These are phyloP conservation scores for Pholis gunnellus DNA, from an alignment of 2,113 vertebrate genomes.

Conservation along the genomic window DNA sequence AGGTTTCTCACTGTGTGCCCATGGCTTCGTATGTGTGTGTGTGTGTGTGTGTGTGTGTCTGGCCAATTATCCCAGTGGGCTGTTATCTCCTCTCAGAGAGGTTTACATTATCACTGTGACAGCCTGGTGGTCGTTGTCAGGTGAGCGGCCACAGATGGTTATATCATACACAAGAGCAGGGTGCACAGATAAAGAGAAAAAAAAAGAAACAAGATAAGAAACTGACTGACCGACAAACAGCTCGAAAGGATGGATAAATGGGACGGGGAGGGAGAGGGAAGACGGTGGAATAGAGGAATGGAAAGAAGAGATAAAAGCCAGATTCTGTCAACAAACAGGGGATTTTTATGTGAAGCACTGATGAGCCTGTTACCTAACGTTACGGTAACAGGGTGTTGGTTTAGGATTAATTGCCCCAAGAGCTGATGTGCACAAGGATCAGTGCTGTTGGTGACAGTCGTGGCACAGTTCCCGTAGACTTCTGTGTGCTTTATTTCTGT, in stretches of 20 bases:
- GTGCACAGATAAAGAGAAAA: not conserved
- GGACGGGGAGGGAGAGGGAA: slow-evolving; percentile 1
- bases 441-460: slow-evolving; percentile 8
- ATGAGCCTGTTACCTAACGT: slow-evolving; percentile 59
- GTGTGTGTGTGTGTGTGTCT: slow-evolving; percentile 45
- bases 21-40: slow-evolving; percentile 34
- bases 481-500: not conserved
- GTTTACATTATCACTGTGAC: slow-evolving; percentile 70
- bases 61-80: slow-evolving; percentile 59
- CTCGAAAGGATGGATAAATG: slow-evolving; percentile 27
- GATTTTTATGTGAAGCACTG: slow-evolving; percentile 52
- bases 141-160: slow-evolving; percentile 49
- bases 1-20: slow-evolving; percentile 47
- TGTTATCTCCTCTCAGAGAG: slow-evolving; percentile 66
- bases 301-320: slow-evolving; percentile 64
- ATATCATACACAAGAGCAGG: slow-evolving; percentile 34
- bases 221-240: slow-evolving; percentile 36
- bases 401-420: slow-evolving; percentile 41
- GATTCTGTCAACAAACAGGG: slow-evolving; percentile 66
- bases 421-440: slow-evolving; percentile 25
- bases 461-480: not conserved
- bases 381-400: slow-evolving; percentile 52
- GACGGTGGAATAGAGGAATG: slow-evolving; percentile 33
- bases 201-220: slow-evolving; percentile 54
- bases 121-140: slow-evolving; percentile 64